phyloP scores from a whole-genome alignment of 2,113 vertebrate genomes.

The Glaucomys volans region DNA sequence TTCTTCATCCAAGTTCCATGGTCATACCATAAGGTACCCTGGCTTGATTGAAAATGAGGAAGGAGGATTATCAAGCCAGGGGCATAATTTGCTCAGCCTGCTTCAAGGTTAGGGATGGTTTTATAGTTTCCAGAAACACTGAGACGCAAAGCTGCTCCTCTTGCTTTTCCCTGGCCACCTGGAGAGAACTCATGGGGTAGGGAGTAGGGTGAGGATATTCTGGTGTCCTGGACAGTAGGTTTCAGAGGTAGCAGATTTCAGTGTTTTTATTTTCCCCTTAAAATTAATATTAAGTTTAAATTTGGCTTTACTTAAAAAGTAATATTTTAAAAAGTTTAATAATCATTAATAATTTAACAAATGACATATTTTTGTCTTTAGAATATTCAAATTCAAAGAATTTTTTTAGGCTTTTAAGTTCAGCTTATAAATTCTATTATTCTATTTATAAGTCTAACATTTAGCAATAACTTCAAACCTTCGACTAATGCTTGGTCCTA shows the following conservation, averaged over 20 bases:
- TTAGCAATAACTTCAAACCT: background rate
- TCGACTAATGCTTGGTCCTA: constrained; percentile 28
- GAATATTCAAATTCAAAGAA: constrained; percentile 25
- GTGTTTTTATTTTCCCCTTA: background rate
- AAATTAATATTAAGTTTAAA: background rate
- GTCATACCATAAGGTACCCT: background rate
- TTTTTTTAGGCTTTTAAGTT: constrained; percentile 40
- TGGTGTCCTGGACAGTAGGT: background rate
- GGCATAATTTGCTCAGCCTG: background rate
- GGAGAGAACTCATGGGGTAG: background rate
- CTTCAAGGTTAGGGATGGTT: background rate
- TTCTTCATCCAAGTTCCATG: background rate
- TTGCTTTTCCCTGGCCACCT: background rate
- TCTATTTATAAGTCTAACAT: background rate
- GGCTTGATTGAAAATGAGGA: background rate
- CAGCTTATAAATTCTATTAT: constrained; percentile 25
- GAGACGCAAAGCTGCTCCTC: background rate
- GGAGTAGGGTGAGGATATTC: background rate
- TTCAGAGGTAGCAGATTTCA: background rate
- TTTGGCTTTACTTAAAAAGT: background rate
- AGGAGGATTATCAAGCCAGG: background rate
- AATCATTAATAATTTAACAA: constrained; percentile 30
- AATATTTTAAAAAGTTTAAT: constrained; percentile 47
- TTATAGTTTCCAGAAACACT: background rate
- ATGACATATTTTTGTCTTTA: constrained; percentile 14